Conservation (phyloP, 2,888 invertebrate genomes). For the Tachina lurida region DNA sequence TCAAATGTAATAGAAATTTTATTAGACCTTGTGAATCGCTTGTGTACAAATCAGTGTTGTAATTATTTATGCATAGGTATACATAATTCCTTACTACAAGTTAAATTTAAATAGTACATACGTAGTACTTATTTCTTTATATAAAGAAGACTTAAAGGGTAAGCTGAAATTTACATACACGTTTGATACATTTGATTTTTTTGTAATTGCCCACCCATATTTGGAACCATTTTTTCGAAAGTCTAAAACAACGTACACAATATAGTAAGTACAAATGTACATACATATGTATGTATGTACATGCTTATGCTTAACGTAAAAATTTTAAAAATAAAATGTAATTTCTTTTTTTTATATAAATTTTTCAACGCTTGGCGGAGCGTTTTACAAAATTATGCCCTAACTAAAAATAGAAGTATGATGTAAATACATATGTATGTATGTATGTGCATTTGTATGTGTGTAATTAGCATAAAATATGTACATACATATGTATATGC, state of each 20-base stretch:
- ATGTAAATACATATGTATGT: conserved; percentile 8
- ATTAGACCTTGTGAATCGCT: conserved; percentile 24
- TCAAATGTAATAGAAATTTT: conserved; percentile 42
- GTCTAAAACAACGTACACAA: no score
- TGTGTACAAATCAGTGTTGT: conserved; percentile 5
- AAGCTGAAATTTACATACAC: not conserved
- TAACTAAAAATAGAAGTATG: no score
- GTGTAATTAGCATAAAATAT: not conserved
- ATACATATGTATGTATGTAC: not conserved
- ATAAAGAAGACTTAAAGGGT: conserved; percentile 29
- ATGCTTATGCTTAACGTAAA: not conserved
- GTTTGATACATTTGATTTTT: no score
- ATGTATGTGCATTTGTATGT: conserved; percentile 53
- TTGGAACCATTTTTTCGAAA: no score
- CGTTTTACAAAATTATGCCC: no score
- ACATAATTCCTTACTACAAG: not conserved
- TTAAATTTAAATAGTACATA: not conserved
- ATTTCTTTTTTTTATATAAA: no score
- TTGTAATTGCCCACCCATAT: no score
- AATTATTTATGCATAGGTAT: not conserved
- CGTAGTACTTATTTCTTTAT: not conserved
- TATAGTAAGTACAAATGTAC: not conserved
- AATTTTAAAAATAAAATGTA: not conserved
- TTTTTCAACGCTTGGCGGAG: no score
- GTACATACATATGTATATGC: no score